These are phyloP conservation scores for Deilephila elpenor DNA, from an alignment of 2,888 invertebrate genomes.

Conservation along the genomic window DNA sequence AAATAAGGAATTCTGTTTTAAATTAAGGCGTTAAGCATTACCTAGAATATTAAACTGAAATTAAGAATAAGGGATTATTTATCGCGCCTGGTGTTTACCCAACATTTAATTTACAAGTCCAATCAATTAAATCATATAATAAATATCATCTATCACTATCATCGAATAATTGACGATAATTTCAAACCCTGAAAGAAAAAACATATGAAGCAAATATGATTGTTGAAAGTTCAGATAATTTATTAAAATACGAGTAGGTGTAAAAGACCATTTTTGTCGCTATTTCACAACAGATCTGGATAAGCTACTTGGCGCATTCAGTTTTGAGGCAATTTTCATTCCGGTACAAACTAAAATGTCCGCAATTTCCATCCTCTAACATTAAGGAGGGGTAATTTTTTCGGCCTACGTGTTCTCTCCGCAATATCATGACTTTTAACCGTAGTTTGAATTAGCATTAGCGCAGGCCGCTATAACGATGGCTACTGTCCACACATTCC, in stretches of 20 bases:
- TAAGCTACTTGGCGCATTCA: background rate
- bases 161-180: no score
- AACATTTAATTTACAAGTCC: no score
- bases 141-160: no score
- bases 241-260: no score
- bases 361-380: background rate
- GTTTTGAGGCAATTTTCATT: background rate
- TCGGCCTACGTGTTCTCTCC: background rate
- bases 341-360: background rate
- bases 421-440: background rate
- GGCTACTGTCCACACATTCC: background rate
- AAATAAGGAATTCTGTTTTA: background rate
- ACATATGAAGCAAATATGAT: no score
- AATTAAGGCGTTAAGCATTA: background rate
- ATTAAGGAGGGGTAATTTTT: conserved; percentile 1
- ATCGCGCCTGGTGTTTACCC: no score
- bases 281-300: background rate
- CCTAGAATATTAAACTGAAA: no score
- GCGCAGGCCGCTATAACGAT: background rate
- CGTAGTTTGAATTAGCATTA: background rate
- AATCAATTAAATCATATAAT: no score
- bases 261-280: background rate
- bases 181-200: no score
- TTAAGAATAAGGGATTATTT: no score
- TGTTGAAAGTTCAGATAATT: no score